Conservation (phyloP, 2,888 invertebrate genomes). For the Hirtodrosophila cameraria region DNA sequence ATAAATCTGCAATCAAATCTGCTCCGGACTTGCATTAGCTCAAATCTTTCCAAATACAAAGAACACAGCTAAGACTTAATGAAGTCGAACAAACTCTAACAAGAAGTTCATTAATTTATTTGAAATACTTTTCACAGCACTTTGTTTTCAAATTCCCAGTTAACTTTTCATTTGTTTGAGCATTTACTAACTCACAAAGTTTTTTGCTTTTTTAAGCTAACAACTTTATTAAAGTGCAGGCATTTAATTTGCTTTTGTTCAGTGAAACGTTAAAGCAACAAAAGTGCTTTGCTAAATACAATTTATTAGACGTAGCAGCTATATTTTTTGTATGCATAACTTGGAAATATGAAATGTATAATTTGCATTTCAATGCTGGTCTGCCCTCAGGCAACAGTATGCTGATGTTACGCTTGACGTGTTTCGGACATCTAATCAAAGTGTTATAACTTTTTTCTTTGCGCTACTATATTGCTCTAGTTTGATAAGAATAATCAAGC, state of each 20-base stretch:
- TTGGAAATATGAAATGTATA: conserved; percentile 2
- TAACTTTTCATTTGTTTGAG: conserved; percentile 11
- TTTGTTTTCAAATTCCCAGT: background rate
- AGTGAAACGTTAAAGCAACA: conserved; percentile 8
- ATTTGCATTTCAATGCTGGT: conserved; percentile 54
- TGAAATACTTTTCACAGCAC: conserved; percentile 1
- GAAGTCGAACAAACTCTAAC: background rate
- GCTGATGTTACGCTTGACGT: conserved; percentile 20
- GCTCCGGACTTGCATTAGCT: no score
- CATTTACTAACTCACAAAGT: background rate
- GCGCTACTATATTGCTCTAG: conserved; percentile 10
- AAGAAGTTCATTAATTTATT: background rate
- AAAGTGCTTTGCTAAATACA: conserved; percentile 31
- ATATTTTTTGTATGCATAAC: background rate
- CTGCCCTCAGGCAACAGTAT: conserved; percentile 2
- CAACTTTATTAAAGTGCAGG: conserved; percentile 14
- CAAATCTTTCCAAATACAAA: no score
- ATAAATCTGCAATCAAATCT: no score
- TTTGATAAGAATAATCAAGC: conserved; percentile 23
- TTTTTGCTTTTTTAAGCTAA: background rate
- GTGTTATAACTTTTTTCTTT: conserved; percentile 19
- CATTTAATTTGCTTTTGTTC: conserved; percentile 5
- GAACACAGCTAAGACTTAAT: no score
- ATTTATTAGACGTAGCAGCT: conserved; percentile 14
- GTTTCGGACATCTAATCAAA: conserved; percentile 35